Conservation (phyloP, 2,888 invertebrate genomes). For the Antitype chi region DNA sequence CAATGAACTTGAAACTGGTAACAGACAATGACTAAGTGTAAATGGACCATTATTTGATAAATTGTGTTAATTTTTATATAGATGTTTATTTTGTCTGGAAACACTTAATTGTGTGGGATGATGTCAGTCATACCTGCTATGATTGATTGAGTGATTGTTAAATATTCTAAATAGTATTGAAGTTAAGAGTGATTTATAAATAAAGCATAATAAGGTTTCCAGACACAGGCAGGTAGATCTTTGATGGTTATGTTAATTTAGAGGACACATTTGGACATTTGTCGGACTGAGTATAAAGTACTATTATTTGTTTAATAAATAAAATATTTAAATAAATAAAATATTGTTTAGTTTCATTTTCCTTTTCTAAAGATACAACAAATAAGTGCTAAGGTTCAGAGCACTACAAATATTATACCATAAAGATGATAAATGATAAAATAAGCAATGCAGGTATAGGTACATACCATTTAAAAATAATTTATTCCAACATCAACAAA, state of each 20-base stretch:
- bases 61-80: constrained; percentile 66
- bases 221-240: constrained; percentile 73
- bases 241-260: constrained; percentile 82
- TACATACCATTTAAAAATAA: constrained; percentile 25
- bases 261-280: constrained; percentile 81
- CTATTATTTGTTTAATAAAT: constrained; percentile 87
- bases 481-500: constrained; percentile 48
- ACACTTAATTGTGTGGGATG: constrained; percentile 48
- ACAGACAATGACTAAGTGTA: constrained; percentile 30
- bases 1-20: constrained; percentile 1
- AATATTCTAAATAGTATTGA: constrained; percentile 62
- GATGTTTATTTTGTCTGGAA: constrained; percentile 68
- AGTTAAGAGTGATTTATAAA: constrained; percentile 66
- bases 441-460: neutral
- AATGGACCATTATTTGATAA: constrained; percentile 61
- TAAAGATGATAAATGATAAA: neutral
- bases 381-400: neutral
- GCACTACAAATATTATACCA: neutral
- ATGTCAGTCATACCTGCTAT: constrained; percentile 47
- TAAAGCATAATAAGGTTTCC: constrained; percentile 78
- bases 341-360: constrained; percentile 29
- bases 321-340: constrained; percentile 76
- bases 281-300: constrained; percentile 89
- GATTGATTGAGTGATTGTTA: constrained; percentile 62
- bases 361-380: neutral